These are phyloP conservation scores for Phocides pigmalion DNA, from an alignment of 1,140 invertebrate species.

Conservation along the genomic window DNA sequence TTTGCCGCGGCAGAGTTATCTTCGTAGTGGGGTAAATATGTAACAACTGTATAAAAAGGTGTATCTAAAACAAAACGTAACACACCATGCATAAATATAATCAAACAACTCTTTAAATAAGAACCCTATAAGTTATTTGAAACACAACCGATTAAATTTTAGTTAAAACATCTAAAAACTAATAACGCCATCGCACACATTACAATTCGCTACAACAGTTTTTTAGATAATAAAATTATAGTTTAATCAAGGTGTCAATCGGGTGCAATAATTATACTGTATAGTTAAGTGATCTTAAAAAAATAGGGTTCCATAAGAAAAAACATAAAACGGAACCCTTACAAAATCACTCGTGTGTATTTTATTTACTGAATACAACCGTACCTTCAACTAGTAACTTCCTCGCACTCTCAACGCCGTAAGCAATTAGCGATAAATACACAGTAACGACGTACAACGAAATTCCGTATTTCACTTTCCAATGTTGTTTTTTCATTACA, in stretches of 20 bases:
- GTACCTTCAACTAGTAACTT: constrained; percentile 63
- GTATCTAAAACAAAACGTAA: constrained; percentile 50
- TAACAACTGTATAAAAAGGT: constrained; percentile 74
- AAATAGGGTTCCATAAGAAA: too few relatives aligned
- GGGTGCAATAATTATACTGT: too few relatives aligned
- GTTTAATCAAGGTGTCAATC: too few relatives aligned
- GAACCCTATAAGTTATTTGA: too few relatives aligned
- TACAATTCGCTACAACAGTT: too few relatives aligned
- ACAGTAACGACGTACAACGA: constrained; percentile 62
- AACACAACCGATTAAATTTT: too few relatives aligned
- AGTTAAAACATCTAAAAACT: too few relatives aligned
- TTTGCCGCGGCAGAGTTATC: constrained; percentile 52
- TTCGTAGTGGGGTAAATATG: constrained; percentile 63
- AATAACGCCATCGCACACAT: too few relatives aligned
- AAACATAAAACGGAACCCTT: too few relatives aligned
- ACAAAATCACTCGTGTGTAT: too few relatives aligned
- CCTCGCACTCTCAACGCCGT: constrained; percentile 66
- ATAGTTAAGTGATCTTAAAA: too few relatives aligned
- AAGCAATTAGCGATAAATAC: constrained; percentile 65
- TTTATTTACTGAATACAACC: background rate
- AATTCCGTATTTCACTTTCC: constrained; percentile 64
- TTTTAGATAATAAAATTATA: too few relatives aligned
- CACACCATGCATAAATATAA: constrained; percentile 23
- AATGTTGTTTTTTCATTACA: constrained; percentile 62
- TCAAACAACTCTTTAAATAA: background rate